A percentile compares a stretch with the other conserved stretches of the same genome.
These are phyloP conservation scores for Rhagologus leucostigma DNA, from an alignment of 2,113 vertebrate species.

Conservation along the genomic window DNA sequence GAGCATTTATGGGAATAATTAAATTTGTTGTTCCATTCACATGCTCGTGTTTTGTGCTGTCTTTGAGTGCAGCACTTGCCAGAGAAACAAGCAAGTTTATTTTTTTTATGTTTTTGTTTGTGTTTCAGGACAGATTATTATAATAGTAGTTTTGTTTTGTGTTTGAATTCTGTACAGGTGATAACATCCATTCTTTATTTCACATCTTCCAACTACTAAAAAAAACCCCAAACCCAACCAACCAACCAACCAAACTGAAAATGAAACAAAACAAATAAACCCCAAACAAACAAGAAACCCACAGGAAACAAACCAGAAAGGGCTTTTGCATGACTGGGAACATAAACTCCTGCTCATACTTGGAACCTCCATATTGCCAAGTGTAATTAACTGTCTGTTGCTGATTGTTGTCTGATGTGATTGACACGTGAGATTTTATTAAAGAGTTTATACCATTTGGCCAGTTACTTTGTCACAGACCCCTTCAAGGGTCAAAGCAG, in stretches of 20 bases:
- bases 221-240: background rate
- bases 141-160: background rate
- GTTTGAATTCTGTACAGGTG: background rate
- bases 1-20: background rate
- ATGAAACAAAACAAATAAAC: background rate
- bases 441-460: accelerated
- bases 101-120: background rate
- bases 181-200: background rate
- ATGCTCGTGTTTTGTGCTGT: background rate
- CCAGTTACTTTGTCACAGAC: background rate
- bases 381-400: background rate
- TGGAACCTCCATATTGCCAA: background rate
- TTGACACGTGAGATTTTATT: background rate
- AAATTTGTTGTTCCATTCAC: background rate
- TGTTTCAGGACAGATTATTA: background rate
- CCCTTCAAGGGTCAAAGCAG: background rate
- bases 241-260: background rate
- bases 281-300: background rate
- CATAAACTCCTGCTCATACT: background rate
- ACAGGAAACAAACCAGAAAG: background rate
- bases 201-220: background rate
- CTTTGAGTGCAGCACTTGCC: background rate
- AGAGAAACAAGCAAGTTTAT: background rate
- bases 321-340: background rate
- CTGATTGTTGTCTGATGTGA: background rate